Conservation (phyloP, 2,888 invertebrate species). For the Tachina grossa region DNA sequence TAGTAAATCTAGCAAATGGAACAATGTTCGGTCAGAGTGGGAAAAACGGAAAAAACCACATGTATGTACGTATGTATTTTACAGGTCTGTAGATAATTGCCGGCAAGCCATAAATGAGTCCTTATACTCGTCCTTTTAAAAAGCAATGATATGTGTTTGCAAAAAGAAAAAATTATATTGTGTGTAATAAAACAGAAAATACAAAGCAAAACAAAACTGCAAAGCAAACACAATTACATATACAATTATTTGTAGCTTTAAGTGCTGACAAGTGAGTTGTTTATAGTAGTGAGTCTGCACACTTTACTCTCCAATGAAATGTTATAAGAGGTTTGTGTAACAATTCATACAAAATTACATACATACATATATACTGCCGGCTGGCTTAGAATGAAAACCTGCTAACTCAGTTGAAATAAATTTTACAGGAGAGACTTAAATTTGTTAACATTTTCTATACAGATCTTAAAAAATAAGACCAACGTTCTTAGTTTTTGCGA, state of each 20-base stretch:
- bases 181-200: slow-evolving; percentile 12
- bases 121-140: neutral
- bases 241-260: slow-evolving; percentile 17
- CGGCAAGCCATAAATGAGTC: neutral
- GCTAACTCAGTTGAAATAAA: too few relatives aligned
- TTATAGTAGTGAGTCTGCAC: neutral
- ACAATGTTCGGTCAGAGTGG: neutral
- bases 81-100: neutral
- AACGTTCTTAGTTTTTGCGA: too few relatives aligned
- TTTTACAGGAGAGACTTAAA: too few relatives aligned
- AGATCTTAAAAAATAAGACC: too few relatives aligned
- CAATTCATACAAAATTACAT: neutral
- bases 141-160: neutral
- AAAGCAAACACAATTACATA: slow-evolving; percentile 2
- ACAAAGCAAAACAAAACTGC: neutral
- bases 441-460: too few relatives aligned
- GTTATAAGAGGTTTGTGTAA: neutral
- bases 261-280: slow-evolving; percentile 13
- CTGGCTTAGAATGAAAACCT: too few relatives aligned
- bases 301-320: too few relatives aligned
- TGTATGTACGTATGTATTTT: neutral
- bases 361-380: neutral
- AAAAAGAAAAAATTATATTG: neutral
- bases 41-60: neutral
- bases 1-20: slow-evolving; percentile 15